Evolutionary conservation across 2,888 invertebrate species (phyloP), one percentile per base, ranked within the genome.

Genomic region (Cecidostiba fungosa): DNA sequence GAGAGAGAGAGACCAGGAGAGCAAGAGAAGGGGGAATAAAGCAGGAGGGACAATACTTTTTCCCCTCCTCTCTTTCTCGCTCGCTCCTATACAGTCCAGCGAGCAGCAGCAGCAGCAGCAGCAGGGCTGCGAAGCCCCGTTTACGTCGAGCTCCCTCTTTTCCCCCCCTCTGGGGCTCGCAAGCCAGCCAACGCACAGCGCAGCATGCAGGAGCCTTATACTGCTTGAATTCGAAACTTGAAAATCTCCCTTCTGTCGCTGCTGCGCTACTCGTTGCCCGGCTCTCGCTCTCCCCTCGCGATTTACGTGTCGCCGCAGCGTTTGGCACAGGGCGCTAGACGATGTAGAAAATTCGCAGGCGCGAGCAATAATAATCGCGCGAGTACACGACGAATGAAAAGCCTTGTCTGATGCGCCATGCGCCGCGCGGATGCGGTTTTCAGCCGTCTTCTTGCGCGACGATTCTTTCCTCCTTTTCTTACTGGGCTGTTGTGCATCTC

Each of bases 1-100:
- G 54, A 62, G 82, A 69, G 23, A 19, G 39, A 72, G 62, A 19
- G 62, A 62, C 6, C 4, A 14, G 50, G 69, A 69, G 39, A 43
- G 76, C 66, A 14, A 19, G 70, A 72, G 47, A 73, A n/a, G 36
- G 69, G 89, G 86, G 90, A 90, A 91, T 90, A 90, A 91, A 91
- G 88, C 86, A 88, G 88, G 89, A 90, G 90, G 90, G 92, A 93
- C 92, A 93, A 93, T 92, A 92, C 92, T 91, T 92, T 90, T 89
- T 88, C 91, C 89, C 88, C 86, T 86, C 76, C 78, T 62, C 82
- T 84, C 85, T 70, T 69, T 8, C 87, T 43, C 43, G 19, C 39
- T 26, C 50, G 26, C 43, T 66, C 66, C 16, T 66, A 43, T 43
- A 6, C 43, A 23, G 26, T 12, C 54, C n/a, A 80, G 29, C 36